Conservation (phyloP, 2,113 vertebrate genomes). For the Microtus ochrogaster region DNA sequence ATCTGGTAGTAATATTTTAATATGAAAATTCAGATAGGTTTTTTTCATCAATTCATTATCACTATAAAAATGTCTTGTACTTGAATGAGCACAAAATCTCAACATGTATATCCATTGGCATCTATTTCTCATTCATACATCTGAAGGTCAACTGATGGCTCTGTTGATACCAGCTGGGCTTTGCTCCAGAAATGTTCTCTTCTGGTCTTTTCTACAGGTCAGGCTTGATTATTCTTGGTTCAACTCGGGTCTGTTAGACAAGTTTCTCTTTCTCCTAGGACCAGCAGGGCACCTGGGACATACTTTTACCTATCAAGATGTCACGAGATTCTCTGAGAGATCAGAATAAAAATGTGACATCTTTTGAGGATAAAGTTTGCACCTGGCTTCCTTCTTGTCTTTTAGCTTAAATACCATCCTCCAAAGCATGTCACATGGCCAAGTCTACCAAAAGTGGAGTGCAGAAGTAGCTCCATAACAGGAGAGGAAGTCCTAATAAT, state of each 20-base stretch:
- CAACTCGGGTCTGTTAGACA: not conserved
- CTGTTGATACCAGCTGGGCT: not conserved
- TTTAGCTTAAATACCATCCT: not conserved
- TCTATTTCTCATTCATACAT: not conserved
- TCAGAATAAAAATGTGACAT: not conserved
- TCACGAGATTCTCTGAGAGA: not conserved
- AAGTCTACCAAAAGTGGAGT: not conserved
- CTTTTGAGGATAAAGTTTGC: not conserved
- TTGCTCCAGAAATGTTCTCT: not conserved
- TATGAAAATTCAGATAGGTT: not conserved
- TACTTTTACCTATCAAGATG: not conserved
- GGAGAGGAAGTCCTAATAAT: not conserved
- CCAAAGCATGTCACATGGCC: not conserved
- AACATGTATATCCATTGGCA: not conserved
- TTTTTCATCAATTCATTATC: not conserved
- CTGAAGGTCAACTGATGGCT: not conserved
- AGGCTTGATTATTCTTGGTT: not conserved
- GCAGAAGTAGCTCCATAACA: not conserved
- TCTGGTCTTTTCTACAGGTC: not conserved
- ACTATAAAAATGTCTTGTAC: not conserved
- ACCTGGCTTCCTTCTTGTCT: not conserved
- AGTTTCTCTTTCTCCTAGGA: not conserved
- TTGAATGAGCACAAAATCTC: not conserved
- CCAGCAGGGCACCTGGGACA: not conserved
- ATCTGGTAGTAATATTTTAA: not conserved